Percentiles rank a stretch among this genome's conserved stretches.
These are phyloP conservation scores for Eurystomus gularis DNA, from an alignment of 2,113 vertebrate species.

Conservation along the genomic window DNA sequence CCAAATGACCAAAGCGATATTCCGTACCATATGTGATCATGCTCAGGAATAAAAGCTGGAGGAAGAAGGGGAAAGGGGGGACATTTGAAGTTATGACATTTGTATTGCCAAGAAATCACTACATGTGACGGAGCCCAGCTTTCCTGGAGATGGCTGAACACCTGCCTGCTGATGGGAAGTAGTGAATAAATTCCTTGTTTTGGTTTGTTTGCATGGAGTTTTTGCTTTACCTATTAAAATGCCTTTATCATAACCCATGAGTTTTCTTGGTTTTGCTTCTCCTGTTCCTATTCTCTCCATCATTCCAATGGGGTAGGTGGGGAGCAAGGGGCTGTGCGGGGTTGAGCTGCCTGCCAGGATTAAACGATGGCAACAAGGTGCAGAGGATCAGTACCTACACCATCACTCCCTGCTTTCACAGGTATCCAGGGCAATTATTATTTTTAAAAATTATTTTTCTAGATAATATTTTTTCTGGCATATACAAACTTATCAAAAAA, in stretches of 20 bases:
- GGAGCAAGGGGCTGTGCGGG: rapidly evolving
- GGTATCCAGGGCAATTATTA: neutral
- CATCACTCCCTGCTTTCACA: neutral
- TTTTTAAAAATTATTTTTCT: neutral
- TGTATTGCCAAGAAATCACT: neutral
- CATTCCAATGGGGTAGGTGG: no score
- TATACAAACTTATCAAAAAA: neutral
- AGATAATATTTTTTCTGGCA: neutral
- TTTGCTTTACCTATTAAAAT: no score
- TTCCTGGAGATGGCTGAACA: neutral
- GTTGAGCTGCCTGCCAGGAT: neutral
- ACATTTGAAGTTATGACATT: rapidly evolving
- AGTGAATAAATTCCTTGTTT: no score
- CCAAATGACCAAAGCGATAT: neutral
- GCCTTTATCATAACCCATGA: no score
- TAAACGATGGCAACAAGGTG: neutral
- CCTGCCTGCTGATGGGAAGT: no score
- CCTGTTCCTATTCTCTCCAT: no score
- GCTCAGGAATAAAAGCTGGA: neutral
- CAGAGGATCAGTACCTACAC: neutral
- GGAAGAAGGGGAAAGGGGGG: rapidly evolving
- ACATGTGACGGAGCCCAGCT: rapidly evolving
- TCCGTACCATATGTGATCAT: no score
- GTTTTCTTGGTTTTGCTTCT: no score
- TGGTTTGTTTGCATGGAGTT: no score